These are phyloP conservation scores for Mionectes olivaceus DNA, from an alignment of 2,797 vertebrate genomes.

Conservation along the genomic window DNA sequence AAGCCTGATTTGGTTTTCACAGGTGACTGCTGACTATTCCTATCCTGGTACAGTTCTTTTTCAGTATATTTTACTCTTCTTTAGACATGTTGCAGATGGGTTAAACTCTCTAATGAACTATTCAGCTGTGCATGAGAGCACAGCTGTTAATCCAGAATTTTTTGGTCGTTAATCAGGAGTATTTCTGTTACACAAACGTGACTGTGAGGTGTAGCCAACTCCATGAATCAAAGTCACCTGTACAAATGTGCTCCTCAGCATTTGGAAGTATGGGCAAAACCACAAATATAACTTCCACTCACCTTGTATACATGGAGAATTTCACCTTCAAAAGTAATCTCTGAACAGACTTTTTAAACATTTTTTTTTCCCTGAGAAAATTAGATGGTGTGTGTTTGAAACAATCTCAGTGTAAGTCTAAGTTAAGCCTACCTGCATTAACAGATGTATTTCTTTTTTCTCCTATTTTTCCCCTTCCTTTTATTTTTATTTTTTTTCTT, in stretches of 20 bases:
- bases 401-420: not conserved
- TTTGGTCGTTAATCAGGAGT: slow-evolving; percentile 30
- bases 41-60: not conserved
- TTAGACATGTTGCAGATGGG: not conserved
- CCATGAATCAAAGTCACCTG: not conserved
- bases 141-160: slow-evolving; percentile 8
- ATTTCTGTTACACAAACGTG: not conserved
- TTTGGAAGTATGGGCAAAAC: not conserved
- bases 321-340: not conserved
- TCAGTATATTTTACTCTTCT: not conserved
- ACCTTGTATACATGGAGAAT: not conserved
- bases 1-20: not conserved
- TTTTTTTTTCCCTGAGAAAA: not conserved
- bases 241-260: not conserved
- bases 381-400: not conserved
- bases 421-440: slow-evolving; percentile 2
- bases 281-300: not conserved
- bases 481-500: not conserved
- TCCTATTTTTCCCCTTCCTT: rapidly evolving
- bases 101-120: slow-evolving; percentile 1
- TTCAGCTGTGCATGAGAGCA: slow-evolving; percentile 16
- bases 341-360: slow-evolving; percentile 6
- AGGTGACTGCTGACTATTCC: not conserved
- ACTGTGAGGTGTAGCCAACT: not conserved
- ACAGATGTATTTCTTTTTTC: not conserved